Base-by-base conservation (phyloP, 2,888 invertebrate genomes). In the Lasioglossum malachurum region DNA sequence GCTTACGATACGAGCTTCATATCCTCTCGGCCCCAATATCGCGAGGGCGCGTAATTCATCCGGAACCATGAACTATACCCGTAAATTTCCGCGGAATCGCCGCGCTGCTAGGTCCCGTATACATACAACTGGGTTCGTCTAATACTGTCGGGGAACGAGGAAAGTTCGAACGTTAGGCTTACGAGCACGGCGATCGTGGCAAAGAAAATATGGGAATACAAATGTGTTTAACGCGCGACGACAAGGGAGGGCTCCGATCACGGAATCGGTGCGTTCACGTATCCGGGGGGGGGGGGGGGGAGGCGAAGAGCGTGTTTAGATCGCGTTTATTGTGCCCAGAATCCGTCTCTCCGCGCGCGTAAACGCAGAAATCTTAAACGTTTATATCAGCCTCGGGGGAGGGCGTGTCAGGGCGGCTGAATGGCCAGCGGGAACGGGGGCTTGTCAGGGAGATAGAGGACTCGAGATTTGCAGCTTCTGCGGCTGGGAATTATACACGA, bases 381-480 rank as follows among this genome's bases (percentile, higher is more conserved):
- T 91, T 94, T 92, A 91, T 79, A 92, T 92, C 92, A 89, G 89
- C 83, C 84, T 83, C 87, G 82, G 75, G 84, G 81, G 76, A 80
- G 74, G 85, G 84, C 83, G 82, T 80, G 82, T 75, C 79, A 64
- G 72, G 81, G 74, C 73, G 78, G 76, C 49, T 80, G 79, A 79
- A 73, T 77, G 27, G 75, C 78, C 78, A 78, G 53, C 49, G 67
- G 78, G 81, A 67, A 41, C 76, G 44, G 79, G 83, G 72, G 60
- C 85, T 78, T 67, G 86, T 86, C 74, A 84, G 80, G 78, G 84
- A 87, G 90, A 91, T 93, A 90, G 91, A 92, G 88, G 90, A 89
- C 87, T 89, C 87, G 90, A 93, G 94, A 93, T 94, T 91, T 97
- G 96, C 95, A 97, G 96, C 88, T 97, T 95, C 94, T 97, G 92